Conservation (phyloP, 2,888 invertebrate species). For the Himalopsyche anomala region DNA sequence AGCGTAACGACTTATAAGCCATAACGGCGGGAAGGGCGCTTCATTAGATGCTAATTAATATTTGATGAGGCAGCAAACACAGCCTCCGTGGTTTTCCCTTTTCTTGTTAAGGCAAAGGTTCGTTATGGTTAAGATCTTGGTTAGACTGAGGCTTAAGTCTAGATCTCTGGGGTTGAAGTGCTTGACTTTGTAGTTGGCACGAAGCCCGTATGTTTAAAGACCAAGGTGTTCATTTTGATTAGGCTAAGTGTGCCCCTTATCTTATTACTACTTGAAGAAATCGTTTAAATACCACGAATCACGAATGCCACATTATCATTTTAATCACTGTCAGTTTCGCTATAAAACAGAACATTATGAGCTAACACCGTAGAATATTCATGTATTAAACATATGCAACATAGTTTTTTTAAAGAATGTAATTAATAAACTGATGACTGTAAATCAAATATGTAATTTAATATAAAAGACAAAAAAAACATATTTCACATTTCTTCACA, state of each 20-base stretch:
- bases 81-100: slow-evolving; percentile 46
- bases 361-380: too few relatives aligned
- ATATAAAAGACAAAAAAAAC: too few relatives aligned
- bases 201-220: slow-evolving; percentile 31
- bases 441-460: too few relatives aligned
- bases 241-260: not conserved
- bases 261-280: not conserved
- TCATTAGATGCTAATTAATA: slow-evolving; percentile 66
- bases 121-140: slow-evolving; percentile 46
- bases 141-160: slow-evolving; percentile 41
- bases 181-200: slow-evolving; percentile 41
- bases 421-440: too few relatives aligned
- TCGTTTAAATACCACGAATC: not conserved
- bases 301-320: not conserved
- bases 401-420: too few relatives aligned
- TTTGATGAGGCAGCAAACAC: slow-evolving; percentile 64
- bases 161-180: not conserved
- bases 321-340: not conserved
- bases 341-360: too few relatives aligned
- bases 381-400: too few relatives aligned
- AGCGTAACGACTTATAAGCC: slow-evolving; percentile 56
- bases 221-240: slow-evolving; percentile 44
- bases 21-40: slow-evolving; percentile 57
- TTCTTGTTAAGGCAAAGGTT: slow-evolving; percentile 44
- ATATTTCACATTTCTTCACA: too few relatives aligned